Evolutionary conservation across 2,797 vertebrate species (phyloP), one percentile per base, ranked within the genome.

Genomic region (Meriones psammophilus): DNA sequence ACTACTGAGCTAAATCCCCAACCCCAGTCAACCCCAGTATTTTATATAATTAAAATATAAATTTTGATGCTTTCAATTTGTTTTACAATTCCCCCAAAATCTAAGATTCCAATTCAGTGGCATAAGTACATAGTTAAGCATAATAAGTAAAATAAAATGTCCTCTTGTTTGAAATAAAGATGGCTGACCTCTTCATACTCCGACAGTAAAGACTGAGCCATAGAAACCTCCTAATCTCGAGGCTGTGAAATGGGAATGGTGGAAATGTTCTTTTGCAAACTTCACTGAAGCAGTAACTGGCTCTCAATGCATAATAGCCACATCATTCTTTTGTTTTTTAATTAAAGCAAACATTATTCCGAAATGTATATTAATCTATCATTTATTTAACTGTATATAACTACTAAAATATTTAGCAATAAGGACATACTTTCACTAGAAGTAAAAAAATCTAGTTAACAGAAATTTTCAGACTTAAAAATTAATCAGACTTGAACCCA

Each of bases 41-140:
- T 94, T 88, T 58, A 86, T 54, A 64, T 58, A 58, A 79, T 33
- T 92, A 85, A 96, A 96, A 85, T 86, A 94, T 85, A 85, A 96
- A 88, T 66, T 50, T 42, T 46, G 36, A 73, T 80, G 64, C 56
- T 91, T 10, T 85, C 78, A 81, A 69, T 94, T 88, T 94, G 18
- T 33, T 74, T 89, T 92, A 64, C 1, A 73, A 8, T 69, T 30
- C 60, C 14, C 83, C 36, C 74, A 86, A 92, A 88, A 74, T 17
- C 20, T 80, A 87, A 33, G 36, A 24, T 56, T 79, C 30, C 39
- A 71, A 84, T 39, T 90, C 58, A 84, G 88, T 76, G 7, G 42
- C 33, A 68, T 12, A 88, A 69, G 8, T 64, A 90, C 56, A 85
- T 80, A 92, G 78, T 69, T 84, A 89, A 96, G 56, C 15, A 81